Percentiles rank a stretch among this genome's conserved stretches.
Evolutionary conservation across 2,113 vertebrate genomes (phyloP).

Genomic region (Thamnophis sirtalis): DNA sequence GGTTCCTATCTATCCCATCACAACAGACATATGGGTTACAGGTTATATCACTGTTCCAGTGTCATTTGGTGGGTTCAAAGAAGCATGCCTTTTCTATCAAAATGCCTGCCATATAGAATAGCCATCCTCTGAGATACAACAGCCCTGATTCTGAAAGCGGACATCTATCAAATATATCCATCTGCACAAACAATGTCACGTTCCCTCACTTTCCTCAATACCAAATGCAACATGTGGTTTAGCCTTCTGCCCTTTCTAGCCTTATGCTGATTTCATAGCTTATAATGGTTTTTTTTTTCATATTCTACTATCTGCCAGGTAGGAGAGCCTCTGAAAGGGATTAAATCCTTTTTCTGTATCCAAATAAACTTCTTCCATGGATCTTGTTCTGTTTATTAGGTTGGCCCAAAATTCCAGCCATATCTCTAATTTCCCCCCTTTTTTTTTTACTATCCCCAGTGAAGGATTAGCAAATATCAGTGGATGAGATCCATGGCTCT

Average conservation of each 20-base stretch:
- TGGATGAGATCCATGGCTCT: background rate
- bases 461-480: background rate
- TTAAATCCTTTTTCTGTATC: constrained; percentile 22
- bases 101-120: background rate
- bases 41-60: background rate
- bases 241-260: background rate
- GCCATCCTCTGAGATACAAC: background rate
- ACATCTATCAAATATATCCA: background rate
- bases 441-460: background rate
- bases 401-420: constrained; percentile 9
- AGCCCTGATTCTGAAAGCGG: background rate
- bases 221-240: background rate
- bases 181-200: background rate
- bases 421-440: accelerated
- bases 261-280: background rate
- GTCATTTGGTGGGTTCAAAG: background rate
- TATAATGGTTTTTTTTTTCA: background rate
- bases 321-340: constrained; percentile 1
- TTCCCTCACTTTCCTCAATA: background rate
- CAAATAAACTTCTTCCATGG: background rate
- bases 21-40: background rate
- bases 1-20: background rate
- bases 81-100: background rate
- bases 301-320: accelerated
- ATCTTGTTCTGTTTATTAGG: constrained; percentile 21